Evolutionary conservation across 2,888 invertebrate genomes (phyloP), one percentile per base, ranked within the genome.

Genomic region (Thymelicus lineola): DNA sequence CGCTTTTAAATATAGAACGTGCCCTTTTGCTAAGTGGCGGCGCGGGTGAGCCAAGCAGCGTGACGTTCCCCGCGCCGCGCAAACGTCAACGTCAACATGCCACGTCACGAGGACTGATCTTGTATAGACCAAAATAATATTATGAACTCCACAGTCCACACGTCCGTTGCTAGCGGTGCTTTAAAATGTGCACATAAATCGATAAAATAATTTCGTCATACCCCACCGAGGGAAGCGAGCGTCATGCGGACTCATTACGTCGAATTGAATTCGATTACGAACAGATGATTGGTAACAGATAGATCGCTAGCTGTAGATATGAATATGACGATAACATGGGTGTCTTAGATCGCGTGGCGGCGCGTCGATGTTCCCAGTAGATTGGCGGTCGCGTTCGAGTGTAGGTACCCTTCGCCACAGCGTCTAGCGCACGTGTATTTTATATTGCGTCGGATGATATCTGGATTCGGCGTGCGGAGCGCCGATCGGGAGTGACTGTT

Each of bases 11-110:
- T 90, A 92, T 92, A 93, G 91, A 91, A 87, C 88, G 90, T 90
- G 90, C 87, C 89, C 91, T 90, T 90, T 88, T 81, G 79, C 83
- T 82, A 82, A 84, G 85, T 83, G 85, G 90, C 90, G 90, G 90
- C 91, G 91, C 91, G 91, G 89, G 89, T 88, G 88, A 90, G 88
- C 88, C 86, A 80, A 86, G 86, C 84, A 83, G 85, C 86, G 87
- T 90, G 90, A 91, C 90, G 91, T 87, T 90, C 90, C 90, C 91
- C 91, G 89, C 89, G 90, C 84, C 85, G 90, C 89, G 87, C 84
- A 84, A 77, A 89, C 91, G 88, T 89, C 92, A 77, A 89, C 91
- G 88, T 89, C 92, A 91, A 92, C 92, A 91, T 82, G 85, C 86
- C 87, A 86, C 86, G 90, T 87, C 90, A 87, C 86, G 83, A 83